phyloP scores from a whole-genome alignment of 2,888 invertebrate genomes.

The Polyommatus icarus region DNA sequence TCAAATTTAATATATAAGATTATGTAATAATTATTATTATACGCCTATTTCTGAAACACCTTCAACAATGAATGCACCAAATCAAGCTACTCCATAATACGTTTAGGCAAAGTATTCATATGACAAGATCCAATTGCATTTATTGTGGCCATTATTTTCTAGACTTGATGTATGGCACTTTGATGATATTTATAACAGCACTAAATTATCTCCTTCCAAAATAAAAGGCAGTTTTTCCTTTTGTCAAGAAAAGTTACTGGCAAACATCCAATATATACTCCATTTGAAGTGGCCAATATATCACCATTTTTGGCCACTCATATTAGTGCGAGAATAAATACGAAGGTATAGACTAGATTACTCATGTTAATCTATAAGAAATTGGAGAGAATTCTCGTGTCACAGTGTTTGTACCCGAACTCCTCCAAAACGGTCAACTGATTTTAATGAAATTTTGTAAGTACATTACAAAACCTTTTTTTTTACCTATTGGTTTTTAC shows the following conservation, averaged over 20 bases:
- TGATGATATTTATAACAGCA: conserved; percentile 17
- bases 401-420: too few relatives aligned
- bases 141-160: not conserved
- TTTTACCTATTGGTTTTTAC: too few relatives aligned
- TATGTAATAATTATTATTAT: too few relatives aligned
- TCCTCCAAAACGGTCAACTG: too few relatives aligned
- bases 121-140: not conserved
- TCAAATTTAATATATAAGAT: too few relatives aligned
- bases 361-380: not conserved
- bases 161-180: not conserved
- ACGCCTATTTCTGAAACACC: too few relatives aligned
- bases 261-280: conserved; percentile 25
- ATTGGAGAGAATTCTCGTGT: too few relatives aligned
- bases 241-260: conserved; percentile 27
- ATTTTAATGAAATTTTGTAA: too few relatives aligned
- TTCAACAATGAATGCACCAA: not conserved
- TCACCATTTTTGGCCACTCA: conserved; percentile 27
- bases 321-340: conserved; percentile 5
- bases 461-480: too few relatives aligned
- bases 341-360: not conserved
- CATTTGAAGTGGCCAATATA: conserved; percentile 22
- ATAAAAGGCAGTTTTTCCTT: conserved; percentile 21
- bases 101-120: not conserved
- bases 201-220: conserved; percentile 18
- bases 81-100: not conserved